phyloP scores from a whole-genome alignment of 2,797 vertebrate genomes.

The Lateolabrax maculatus region DNA sequence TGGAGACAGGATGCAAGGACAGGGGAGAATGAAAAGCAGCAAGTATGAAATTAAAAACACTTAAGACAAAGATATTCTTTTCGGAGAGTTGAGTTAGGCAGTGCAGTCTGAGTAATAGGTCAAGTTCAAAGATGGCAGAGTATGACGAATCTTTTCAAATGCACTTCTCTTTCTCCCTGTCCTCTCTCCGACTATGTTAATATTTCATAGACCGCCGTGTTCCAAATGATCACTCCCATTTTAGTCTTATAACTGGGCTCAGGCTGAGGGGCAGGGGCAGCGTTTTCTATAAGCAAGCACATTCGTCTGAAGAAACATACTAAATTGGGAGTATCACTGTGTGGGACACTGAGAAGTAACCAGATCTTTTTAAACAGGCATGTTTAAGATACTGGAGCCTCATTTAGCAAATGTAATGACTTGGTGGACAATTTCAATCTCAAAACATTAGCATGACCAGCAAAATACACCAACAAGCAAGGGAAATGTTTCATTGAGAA shows the following conservation, averaged over 20 bases:
- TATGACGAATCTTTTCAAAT: constrained; percentile 49
- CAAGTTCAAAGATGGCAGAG: constrained; percentile 45
- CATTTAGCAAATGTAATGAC: background rate
- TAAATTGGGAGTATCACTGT: background rate
- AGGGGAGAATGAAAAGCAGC: background rate
- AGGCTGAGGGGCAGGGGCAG: background rate
- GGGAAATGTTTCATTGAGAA: background rate
- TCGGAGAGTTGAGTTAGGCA: background rate
- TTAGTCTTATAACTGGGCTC: constrained; percentile 38
- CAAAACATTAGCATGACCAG: background rate
- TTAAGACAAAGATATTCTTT: background rate
- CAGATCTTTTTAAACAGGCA: background rate
- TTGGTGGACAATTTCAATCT: background rate
- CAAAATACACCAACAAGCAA: background rate
- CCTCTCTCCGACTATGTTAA: constrained; percentile 54
- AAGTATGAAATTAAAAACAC: constrained; percentile 9
- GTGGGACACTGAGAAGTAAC: background rate
- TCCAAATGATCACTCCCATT: constrained; percentile 63
- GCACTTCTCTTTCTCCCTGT: constrained; percentile 22
- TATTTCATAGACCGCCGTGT: constrained; percentile 71
- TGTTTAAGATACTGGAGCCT: background rate
- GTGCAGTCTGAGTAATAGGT: constrained; percentile 24
- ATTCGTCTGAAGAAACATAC: background rate
- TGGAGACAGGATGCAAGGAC: background rate
- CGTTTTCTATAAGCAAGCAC: background rate